Evolutionary conservation across 2,797 vertebrate species (phyloP).

Genomic region (Poeciliopsis paucimaculata): DNA sequence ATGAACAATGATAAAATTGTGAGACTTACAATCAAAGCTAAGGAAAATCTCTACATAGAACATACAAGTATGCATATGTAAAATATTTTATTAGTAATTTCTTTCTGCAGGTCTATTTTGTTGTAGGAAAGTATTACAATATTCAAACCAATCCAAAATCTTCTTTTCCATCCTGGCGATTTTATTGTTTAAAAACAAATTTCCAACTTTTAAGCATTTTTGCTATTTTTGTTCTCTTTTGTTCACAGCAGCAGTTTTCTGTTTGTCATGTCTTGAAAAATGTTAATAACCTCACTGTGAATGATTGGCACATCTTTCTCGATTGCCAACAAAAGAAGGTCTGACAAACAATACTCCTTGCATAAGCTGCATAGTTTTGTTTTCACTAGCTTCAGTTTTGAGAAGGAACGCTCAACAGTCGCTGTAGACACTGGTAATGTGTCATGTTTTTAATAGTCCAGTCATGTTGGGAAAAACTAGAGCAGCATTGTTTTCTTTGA

Average conservation of each 20-base stretch:
- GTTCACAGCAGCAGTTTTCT: not conserved
- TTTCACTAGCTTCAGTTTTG: too few relatives aligned
- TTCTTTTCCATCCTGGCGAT: not conserved
- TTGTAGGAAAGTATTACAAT: too few relatives aligned
- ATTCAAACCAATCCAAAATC: not conserved
- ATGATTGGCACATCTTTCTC: not conserved
- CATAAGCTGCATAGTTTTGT: conserved; percentile 27
- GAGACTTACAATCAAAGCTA: too few relatives aligned
- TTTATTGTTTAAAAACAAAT: not conserved
- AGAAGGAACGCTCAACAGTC: too few relatives aligned
- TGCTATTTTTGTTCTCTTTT: not conserved
- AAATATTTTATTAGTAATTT: too few relatives aligned
- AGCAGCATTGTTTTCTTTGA: not conserved
- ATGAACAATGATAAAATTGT: too few relatives aligned
- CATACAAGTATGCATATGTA: too few relatives aligned
- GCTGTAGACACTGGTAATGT: not conserved
- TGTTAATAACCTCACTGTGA: not conserved
- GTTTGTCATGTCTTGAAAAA: not conserved
- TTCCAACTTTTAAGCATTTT: not conserved
- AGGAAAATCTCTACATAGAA: too few relatives aligned
- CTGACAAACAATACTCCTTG: conserved; percentile 26
- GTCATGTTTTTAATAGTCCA: conserved; percentile 8
- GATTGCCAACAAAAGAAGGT: conserved; percentile 6
- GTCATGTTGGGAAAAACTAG: conserved; percentile 2
- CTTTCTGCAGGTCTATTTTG: too few relatives aligned